These are phyloP conservation scores for Phasianus colchicus DNA, from an alignment of 2,113 vertebrate genomes.

Conservation along the genomic window DNA sequence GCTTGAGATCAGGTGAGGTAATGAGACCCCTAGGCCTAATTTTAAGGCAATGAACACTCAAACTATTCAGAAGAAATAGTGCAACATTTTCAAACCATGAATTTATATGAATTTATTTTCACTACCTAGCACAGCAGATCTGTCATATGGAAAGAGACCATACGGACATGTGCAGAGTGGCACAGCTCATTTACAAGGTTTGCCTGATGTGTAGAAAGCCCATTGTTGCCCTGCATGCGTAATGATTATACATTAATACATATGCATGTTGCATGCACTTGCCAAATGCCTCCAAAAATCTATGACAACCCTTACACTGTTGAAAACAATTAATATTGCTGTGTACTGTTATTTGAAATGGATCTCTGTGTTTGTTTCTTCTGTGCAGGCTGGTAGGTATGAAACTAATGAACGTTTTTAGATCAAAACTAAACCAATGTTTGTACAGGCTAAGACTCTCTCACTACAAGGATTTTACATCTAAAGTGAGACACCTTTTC, in stretches of 20 bases:
- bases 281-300: background rate
- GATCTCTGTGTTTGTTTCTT: background rate
- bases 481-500: background rate
- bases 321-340: background rate
- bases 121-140: rapidly evolving
- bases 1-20: background rate
- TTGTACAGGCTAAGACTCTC: background rate
- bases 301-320: rapidly evolving
- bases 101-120: background rate
- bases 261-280: rapidly evolving
- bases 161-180: no score
- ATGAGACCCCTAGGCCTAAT: background rate
- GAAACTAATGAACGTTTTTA: background rate
- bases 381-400: background rate
- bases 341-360: background rate
- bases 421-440: background rate
- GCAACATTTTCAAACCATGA: background rate
- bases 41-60: background rate
- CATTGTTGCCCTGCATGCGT: rapidly evolving
- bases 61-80: background rate
- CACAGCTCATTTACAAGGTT: no score
- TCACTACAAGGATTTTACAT: background rate
- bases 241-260: rapidly evolving
- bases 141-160: background rate
- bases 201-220: background rate